Evolutionary conservation across 2,113 vertebrate species (phyloP).

Genomic region (Stegostoma tigrinum): DNA sequence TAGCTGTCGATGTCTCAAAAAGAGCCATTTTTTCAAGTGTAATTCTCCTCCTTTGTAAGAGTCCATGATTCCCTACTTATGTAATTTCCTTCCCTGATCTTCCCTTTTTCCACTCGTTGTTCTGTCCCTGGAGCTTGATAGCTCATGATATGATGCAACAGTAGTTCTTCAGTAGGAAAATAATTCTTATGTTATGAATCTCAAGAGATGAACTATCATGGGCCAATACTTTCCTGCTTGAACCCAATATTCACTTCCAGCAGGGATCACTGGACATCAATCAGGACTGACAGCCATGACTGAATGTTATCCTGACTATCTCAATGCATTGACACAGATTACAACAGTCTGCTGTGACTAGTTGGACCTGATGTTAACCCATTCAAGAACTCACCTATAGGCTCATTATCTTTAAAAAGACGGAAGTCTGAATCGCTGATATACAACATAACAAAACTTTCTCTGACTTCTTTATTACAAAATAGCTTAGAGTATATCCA

Average conservation of each 20-base stretch:
- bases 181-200: not conserved
- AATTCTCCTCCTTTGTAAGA: not conserved
- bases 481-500: not conserved
- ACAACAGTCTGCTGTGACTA: no score
- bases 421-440: not conserved
- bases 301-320: not conserved
- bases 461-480: not conserved
- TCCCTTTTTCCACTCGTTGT: not conserved
- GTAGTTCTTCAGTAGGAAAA: not conserved
- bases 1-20: constrained; percentile 14
- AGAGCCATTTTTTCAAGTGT: not conserved
- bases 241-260: not conserved
- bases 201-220: not conserved
- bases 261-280: not conserved
- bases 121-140: not conserved
- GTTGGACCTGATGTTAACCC: no score
- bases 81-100: not conserved
- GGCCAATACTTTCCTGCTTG: not conserved
- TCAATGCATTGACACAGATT: not conserved
- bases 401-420: not conserved
- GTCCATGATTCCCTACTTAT: not conserved
- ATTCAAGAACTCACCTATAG: no score
- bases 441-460: not conserved
- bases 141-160: not conserved
- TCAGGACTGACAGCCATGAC: not conserved